Conservation (phyloP, 2,113 vertebrate species). For the Cephalopholis sonnerati region DNA sequence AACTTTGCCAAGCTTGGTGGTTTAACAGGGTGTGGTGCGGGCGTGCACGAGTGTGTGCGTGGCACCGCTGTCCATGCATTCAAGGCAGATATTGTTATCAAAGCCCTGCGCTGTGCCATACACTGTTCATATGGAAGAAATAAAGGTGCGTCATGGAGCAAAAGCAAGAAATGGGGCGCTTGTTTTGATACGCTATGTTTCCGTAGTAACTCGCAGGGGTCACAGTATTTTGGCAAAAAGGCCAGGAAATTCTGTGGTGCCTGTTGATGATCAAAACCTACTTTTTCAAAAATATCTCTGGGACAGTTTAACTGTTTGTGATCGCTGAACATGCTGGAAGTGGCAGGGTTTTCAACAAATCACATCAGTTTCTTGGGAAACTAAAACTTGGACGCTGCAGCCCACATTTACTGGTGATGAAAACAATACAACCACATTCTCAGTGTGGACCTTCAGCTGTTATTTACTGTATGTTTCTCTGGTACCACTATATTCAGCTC, state of each 20-base stretch:
- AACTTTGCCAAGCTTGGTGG: slow-evolving; percentile 24
- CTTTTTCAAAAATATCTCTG: slow-evolving; percentile 47
- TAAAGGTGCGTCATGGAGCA: slow-evolving; percentile 73
- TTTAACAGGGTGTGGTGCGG: slow-evolving; percentile 31
- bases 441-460: neutral
- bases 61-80: slow-evolving; percentile 23
- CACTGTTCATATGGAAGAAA: slow-evolving; percentile 76
- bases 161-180: slow-evolving; percentile 52
- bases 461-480: slow-evolving; percentile 2
- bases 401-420: slow-evolving; percentile 12
- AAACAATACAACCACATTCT: slow-evolving; percentile 2
- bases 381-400: slow-evolving; percentile 18
- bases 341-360: slow-evolving; percentile 42
- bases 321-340: slow-evolving; percentile 49
- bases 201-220: slow-evolving; percentile 69
- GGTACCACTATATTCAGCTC: neutral
- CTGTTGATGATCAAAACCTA: slow-evolving; percentile 73
- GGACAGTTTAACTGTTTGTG: slow-evolving; percentile 62
- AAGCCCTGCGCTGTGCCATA: slow-evolving; percentile 44
- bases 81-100: slow-evolving; percentile 52
- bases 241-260: slow-evolving; percentile 65
- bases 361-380: slow-evolving; percentile 25
- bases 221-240: slow-evolving; percentile 65
- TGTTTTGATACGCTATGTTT: slow-evolving; percentile 75
- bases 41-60: slow-evolving; percentile 32